Evolutionary conservation across 1,140 invertebrate species (phyloP).

Genomic region (Aphelinus atriplicis): DNA sequence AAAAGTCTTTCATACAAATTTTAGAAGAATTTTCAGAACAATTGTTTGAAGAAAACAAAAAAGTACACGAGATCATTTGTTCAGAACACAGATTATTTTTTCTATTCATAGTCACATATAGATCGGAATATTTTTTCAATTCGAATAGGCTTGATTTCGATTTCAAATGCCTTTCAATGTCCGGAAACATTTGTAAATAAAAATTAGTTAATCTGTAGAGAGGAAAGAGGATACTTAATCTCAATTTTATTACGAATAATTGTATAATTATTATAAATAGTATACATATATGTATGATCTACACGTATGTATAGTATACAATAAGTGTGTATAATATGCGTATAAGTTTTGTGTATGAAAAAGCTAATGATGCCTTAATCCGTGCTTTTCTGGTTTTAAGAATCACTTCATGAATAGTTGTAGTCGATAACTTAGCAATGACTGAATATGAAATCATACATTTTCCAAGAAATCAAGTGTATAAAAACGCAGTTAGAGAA

Average conservation of each 20-base stretch:
- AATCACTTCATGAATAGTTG: background rate
- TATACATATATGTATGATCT: conserved; percentile 20
- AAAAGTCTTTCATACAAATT: too few species aligned
- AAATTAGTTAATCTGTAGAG: conserved; percentile 24
- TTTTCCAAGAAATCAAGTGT: background rate
- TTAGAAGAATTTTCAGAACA: too few species aligned
- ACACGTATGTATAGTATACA: conserved; percentile 31
- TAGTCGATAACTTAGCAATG: background rate
- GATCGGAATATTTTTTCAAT: too few species aligned
- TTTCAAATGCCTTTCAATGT: conserved; percentile 16
- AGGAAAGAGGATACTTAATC: conserved; percentile 22
- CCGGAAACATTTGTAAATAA: conserved; percentile 21
- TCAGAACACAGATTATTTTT: too few species aligned
- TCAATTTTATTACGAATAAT: conserved; percentile 29
- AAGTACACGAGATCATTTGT: too few species aligned
- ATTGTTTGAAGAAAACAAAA: too few species aligned
- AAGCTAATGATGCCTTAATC: conserved; percentile 11
- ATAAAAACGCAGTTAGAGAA: background rate
- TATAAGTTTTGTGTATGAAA: too few species aligned
- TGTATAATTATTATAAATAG: conserved; percentile 27
- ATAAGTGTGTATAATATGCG: background rate
- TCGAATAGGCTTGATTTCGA: background rate
- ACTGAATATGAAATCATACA: background rate
- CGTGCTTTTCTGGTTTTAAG: background rate
- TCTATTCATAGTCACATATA: too few species aligned